Conservation (phyloP, 2,888 invertebrate genomes). For the Euplagia quadripunctaria region DNA sequence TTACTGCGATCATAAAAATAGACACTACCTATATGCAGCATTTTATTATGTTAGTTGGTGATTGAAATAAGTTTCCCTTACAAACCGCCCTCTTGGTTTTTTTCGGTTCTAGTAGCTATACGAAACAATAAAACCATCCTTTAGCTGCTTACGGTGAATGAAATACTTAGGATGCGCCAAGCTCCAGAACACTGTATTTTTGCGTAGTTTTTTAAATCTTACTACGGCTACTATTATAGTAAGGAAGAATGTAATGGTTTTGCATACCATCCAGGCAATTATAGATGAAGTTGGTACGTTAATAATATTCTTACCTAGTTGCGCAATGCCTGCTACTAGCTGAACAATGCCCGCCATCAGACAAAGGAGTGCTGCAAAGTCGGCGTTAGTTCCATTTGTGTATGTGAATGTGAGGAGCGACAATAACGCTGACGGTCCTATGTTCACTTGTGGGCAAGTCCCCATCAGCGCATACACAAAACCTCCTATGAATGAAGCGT, state of each 20-base stretch:
- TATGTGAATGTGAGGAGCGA: slow-evolving; percentile 91
- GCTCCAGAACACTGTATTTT: too few relatives aligned
- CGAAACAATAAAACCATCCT: neutral
- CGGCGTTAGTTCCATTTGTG: slow-evolving; percentile 86
- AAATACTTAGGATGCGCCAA: neutral
- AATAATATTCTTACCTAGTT: slow-evolving; percentile 85
- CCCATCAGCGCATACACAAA: slow-evolving; percentile 93
- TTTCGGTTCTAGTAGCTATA: neutral
- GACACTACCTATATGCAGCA: neutral
- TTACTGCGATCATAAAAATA: neutral
- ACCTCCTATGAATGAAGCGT: slow-evolving; percentile 93
- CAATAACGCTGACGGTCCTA: slow-evolving; percentile 91
- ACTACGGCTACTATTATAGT: neutral
- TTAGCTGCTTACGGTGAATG: neutral
- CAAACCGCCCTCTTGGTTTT: neutral
- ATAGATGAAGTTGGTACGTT: neutral
- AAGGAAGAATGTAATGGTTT: too few relatives aligned
- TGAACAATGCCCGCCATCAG: slow-evolving; percentile 90
- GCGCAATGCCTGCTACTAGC: slow-evolving; percentile 88
- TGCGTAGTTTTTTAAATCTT: neutral
- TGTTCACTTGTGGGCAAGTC: slow-evolving; percentile 89
- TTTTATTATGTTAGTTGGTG: neutral
- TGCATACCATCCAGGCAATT: neutral
- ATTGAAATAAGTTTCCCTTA: too few relatives aligned
- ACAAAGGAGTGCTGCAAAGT: slow-evolving; percentile 89